These are phyloP conservation scores for Tyrannus savana DNA, from an alignment of 2,113 vertebrate species.

Conservation along the genomic window DNA sequence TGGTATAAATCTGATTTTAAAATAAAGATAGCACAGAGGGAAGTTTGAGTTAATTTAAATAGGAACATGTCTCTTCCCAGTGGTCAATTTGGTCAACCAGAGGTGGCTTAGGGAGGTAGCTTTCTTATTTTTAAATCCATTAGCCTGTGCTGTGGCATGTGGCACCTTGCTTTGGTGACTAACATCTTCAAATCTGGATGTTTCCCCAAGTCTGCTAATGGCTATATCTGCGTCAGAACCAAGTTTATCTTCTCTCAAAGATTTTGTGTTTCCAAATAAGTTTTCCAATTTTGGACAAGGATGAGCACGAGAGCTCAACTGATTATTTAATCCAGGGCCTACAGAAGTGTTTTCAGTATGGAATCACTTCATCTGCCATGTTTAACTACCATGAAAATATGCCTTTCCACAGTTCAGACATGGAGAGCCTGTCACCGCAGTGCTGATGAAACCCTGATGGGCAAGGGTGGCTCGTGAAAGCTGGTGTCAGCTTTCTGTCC, in stretches of 20 bases:
- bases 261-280: background rate
- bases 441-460: background rate
- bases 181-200: background rate
- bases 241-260: background rate
- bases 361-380: background rate
- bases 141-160: background rate
- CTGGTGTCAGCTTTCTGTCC: background rate
- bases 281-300: background rate
- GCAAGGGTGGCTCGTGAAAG: background rate
- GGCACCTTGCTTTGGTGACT: background rate
- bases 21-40: slow-evolving; percentile 2
- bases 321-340: background rate
- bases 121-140: background rate
- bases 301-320: background rate
- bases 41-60: slow-evolving; percentile 13
- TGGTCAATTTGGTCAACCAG: background rate
- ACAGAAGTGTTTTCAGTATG: background rate
- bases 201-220: background rate
- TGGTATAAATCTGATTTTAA: slow-evolving; percentile 40
- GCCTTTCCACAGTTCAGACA: background rate
- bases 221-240: background rate
- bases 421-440: background rate
- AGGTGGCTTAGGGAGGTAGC: background rate
- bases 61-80: background rate
- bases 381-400: background rate